Base-by-base conservation (phyloP, 2,888 invertebrate genomes). In the Pseudeuparius sepicola region DNA sequence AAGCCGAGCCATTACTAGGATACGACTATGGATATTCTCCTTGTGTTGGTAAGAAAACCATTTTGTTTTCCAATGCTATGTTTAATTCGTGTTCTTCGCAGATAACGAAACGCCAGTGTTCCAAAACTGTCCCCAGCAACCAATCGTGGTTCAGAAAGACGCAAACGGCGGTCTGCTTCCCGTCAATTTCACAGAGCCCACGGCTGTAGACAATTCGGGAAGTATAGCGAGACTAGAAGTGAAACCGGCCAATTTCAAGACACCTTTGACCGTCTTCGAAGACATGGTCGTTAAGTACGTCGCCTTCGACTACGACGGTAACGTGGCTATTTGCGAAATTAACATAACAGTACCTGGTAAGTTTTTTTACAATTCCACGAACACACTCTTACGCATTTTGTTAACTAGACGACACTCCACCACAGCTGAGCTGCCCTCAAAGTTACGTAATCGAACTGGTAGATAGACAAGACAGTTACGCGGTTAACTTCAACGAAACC, bases 21-120 rank as follows among this genome's bases (percentile, higher is more conserved):
- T 93, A 88, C 54, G 89, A 92, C 58, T 87, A 89, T 48, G 90
- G 89, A 41, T 90, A 85, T 59, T 92, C 92, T 1, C 85, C 90
- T 1, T 93, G 92, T 61, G 90, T 92, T 48, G 84, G 76, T 77
- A 59, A 65, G 73, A 57, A 4, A 24, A 31, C 7, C 18, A 15
- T n/a, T n/a, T 7, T 20, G 20, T 20, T 20, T 20, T n/a, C 20
- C n/a, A 20, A 20, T 20, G n/a, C n/a, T 20, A 20, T 17, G n/a
- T n/a, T n/a, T n/a, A n/a, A n/a, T n/a, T n/a, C n/a, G n/a, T n/a
- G n/a, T n/a, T n/a, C n/a, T 31, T 65, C 67, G 28, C 57, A 76
- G 88, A 96, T 60, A 90, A 92, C 52, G 94, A 94, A 54, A 93
- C 94, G 3, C 96, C 94, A 14, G 83, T 88, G 5, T 96, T 96